phyloP scores from a whole-genome alignment of 2,888 invertebrate species.

The Papilio elwesi region DNA sequence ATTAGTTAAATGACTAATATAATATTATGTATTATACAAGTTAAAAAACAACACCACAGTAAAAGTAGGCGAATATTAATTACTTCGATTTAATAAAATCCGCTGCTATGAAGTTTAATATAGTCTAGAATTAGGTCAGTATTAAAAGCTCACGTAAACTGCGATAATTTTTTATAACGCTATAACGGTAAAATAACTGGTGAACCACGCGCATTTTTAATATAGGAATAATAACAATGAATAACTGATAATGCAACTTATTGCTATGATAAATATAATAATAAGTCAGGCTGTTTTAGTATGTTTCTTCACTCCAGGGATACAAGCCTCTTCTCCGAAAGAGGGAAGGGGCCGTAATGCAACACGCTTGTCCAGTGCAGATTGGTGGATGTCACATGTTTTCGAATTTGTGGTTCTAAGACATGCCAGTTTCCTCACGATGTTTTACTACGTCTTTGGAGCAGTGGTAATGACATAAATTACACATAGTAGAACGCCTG shows the following conservation, averaged over 20 bases:
- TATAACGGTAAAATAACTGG: constrained; percentile 28
- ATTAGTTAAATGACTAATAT: background rate
- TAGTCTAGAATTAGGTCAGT: constrained; percentile 40
- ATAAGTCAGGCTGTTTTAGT: too few species aligned
- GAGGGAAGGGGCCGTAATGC: too few species aligned
- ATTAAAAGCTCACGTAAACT: constrained; percentile 39
- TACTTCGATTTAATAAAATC: constrained; percentile 17
- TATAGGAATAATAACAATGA: constrained; percentile 5
- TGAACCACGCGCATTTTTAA: constrained; percentile 34
- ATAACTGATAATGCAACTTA: constrained; percentile 22
- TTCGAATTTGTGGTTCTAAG: too few species aligned
- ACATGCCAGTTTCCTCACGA: too few species aligned
- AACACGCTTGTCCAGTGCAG: too few species aligned
- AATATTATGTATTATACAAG: background rate
- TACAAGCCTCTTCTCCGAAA: too few species aligned
- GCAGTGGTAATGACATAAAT: too few species aligned
- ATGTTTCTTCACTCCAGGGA: too few species aligned
- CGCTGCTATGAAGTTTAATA: constrained; percentile 26
- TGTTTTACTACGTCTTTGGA: too few species aligned
- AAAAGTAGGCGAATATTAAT: constrained; percentile 3
- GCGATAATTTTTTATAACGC: constrained; percentile 35
- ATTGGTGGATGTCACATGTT: too few species aligned
- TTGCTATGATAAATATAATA: background rate
- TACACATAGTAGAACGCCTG: too few species aligned
- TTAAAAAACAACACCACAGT: background rate